A percentile compares a stretch with the other conserved stretches of the same genome.
Evolutionary conservation across 2,888 invertebrate species (phyloP).

Genomic region (Sericinus montela): DNA sequence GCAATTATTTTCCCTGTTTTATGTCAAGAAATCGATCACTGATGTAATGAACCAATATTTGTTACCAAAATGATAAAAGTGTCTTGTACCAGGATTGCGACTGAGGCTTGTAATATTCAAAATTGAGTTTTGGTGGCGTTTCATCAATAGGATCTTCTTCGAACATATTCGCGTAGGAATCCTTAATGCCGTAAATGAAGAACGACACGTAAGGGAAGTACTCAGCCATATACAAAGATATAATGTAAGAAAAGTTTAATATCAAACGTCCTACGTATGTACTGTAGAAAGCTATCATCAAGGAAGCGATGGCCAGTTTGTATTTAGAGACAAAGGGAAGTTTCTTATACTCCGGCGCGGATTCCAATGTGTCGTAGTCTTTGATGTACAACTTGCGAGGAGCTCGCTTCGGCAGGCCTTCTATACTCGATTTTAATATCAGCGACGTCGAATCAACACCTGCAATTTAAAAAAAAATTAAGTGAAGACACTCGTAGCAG

Average conservation of each 20-base stretch:
- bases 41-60: no score
- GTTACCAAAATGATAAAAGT: conserved; percentile 36
- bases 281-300: conserved; percentile 33
- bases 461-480: conserved; percentile 5
- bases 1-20: no score
- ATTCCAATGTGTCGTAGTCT: conserved; percentile 40
- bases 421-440: conserved; percentile 16
- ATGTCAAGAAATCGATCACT: no score
- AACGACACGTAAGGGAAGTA: conserved; percentile 81
- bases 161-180: conserved; percentile 73
- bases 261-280: conserved; percentile 66
- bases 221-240: conserved; percentile 75
- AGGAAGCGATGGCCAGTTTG: conserved; percentile 10
- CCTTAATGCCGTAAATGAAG: conserved; percentile 72
- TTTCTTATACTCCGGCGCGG: conserved; percentile 45
- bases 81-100: conserved; percentile 23
- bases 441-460: conserved; percentile 21
- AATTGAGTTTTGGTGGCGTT: conserved; percentile 27
- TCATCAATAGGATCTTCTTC: conserved; percentile 26
- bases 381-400: conserved; percentile 27
- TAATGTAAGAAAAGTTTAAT: conserved; percentile 74
- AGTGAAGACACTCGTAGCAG: no score
- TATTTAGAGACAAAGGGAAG: conserved; percentile 22
- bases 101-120: conserved; percentile 21
- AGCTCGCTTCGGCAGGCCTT: conserved; percentile 20